A percentile compares a stretch with the other conserved stretches of the same genome.
Conservation (phyloP, 2,797 vertebrate species). For the Perdix hodgsoniae region DNA sequence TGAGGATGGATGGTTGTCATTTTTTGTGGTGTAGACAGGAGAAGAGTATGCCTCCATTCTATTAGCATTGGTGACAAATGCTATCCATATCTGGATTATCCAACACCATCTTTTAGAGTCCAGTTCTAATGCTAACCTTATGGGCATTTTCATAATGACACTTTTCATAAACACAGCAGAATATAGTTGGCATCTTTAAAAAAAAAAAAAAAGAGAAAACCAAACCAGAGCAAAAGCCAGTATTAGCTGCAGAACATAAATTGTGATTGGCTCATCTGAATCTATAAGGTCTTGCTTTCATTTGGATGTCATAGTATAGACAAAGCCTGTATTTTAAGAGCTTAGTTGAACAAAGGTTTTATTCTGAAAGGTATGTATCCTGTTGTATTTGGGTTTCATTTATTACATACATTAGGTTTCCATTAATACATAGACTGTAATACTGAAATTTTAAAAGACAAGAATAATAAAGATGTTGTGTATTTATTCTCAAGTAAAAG, state of each 20-base stretch:
- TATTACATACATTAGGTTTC: no score
- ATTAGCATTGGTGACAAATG: neutral
- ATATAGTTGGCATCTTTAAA: neutral
- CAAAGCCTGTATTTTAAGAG: neutral
- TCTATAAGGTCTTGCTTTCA: neutral
- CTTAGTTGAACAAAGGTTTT: neutral
- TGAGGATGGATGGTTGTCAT: neutral
- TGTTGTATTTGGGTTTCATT: neutral
- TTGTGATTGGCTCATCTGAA: neutral
- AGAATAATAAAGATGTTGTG: neutral
- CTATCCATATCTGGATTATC: neutral
- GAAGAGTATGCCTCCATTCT: neutral
- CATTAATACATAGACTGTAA: neutral
- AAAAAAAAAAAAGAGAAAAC: neutral
- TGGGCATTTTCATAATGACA: accelerated
- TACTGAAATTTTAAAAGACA: neutral
- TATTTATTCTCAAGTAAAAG: neutral
- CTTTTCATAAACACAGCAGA: neutral
- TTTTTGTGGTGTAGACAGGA: neutral
- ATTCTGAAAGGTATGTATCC: neutral
- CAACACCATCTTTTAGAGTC: neutral
- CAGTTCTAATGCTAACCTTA: neutral
- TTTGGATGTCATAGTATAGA: neutral
- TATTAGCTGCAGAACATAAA: neutral
- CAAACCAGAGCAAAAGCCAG: neutral